Base-by-base conservation (phyloP, 2,888 invertebrate species). In the Lepidonotus clava region DNA sequence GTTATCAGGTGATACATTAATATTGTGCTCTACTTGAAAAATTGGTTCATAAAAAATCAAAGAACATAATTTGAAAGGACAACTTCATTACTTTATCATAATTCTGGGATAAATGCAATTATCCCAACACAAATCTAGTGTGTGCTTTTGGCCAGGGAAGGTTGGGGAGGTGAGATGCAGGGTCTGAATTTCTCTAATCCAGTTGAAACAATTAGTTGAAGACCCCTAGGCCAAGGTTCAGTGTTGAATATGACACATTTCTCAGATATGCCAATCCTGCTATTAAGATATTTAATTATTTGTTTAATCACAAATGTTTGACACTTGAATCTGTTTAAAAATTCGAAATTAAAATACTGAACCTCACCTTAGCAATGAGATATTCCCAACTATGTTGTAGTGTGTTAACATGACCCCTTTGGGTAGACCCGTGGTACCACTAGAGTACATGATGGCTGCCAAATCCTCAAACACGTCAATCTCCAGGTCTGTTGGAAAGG, bases 361-460 rank as follows among this genome's bases (percentile, higher is more conserved):
- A n/a, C n/a, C 53, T 8, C n/a, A 53, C 53, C n/a, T 18, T 2
- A 53, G 53, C 53, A 53, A n/a, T 18, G 4, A n/a, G 56, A 56
- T n/a, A 34, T 84, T 84, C 2, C 56, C 34, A 18, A 84, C 84
- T 21, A 84, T 0, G 56, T 53, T 84, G 32, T 32, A 56, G 36
- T 84, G 84, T 14, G 84, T 84, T 18, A 84, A 28, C 84, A 84
- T 84, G 28, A 84, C 84, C 24, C 84, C 84, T 56, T 84, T 84
- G 18, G 84, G 84, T 14, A 84, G 36, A 11, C 84, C 84, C 8
- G 84, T 84, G 0, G 84, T 84, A 8, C 84, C 84, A 32, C 84
- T 84, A 2, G 53, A 53, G 84, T 84, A 84, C 56, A 84, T 53
- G 53, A 84, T 84, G 84, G 56, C 53, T 21, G 53, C 84, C 36